A percentile compares a stretch with the other conserved stretches of the same genome.
Evolutionary conservation across 2,888 invertebrate genomes (phyloP).

Genomic region (Ormyrus rosae): DNA sequence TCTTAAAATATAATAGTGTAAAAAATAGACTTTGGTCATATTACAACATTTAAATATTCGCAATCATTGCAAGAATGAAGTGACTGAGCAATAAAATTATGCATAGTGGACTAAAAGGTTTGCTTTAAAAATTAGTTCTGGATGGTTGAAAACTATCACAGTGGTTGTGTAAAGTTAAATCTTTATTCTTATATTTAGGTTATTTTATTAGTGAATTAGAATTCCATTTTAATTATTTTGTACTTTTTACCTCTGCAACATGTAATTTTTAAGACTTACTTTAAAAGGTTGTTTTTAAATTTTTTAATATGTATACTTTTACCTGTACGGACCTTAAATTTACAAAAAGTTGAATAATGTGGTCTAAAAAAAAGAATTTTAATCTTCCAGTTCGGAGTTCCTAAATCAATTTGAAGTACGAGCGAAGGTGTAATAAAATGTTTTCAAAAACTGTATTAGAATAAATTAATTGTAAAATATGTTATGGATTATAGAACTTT

Average conservation of each 20-base stretch:
- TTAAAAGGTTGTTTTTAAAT: slow-evolving; percentile 36
- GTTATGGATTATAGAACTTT: too few species aligned
- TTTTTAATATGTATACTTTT: slow-evolving; percentile 21
- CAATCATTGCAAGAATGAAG: slow-evolving; percentile 10
- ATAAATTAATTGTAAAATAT: background rate
- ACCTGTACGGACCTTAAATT: slow-evolving; percentile 27
- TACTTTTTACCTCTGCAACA: slow-evolving; percentile 36
- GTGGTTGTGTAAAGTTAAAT: slow-evolving; percentile 30
- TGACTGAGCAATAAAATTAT: slow-evolving; percentile 43
- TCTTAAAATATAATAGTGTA: slow-evolving; percentile 14
- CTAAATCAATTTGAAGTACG: slow-evolving; percentile 44
- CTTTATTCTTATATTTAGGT: slow-evolving; percentile 30
- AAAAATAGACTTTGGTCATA: slow-evolving; percentile 12
- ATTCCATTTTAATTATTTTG: slow-evolving; percentile 31
- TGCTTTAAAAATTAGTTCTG: slow-evolving; percentile 15
- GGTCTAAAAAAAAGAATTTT: slow-evolving; percentile 37
- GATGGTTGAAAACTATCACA: slow-evolving; percentile 19
- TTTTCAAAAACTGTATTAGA: slow-evolving; percentile 16
- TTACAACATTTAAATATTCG: slow-evolving; percentile 22
- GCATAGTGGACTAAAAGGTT: slow-evolving; percentile 8
- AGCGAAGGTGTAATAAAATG: slow-evolving; percentile 6
- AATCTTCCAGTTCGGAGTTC: slow-evolving; percentile 54
- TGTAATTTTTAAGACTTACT: slow-evolving; percentile 37
- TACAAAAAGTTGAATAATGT: slow-evolving; percentile 8
- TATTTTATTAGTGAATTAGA: slow-evolving; percentile 13